Conservation (phyloP, 2,113 vertebrate species). For the Procavia capensis region DNA sequence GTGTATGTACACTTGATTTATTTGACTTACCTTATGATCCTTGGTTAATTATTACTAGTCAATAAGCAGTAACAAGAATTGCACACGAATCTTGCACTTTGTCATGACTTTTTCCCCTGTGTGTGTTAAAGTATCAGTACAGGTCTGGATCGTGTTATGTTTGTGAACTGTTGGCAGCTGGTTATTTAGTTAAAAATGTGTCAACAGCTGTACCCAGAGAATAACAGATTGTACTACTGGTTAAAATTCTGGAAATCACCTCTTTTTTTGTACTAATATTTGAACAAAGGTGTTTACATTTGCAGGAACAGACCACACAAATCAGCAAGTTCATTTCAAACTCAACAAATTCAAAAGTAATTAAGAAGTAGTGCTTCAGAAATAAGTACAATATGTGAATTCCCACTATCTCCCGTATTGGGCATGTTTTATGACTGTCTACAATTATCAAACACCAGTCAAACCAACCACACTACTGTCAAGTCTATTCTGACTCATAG, state of each 20-base stretch:
- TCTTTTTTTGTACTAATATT: not conserved
- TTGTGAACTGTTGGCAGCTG: slow-evolving; percentile 37
- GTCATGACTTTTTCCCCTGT: not conserved
- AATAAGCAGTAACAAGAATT: not conserved
- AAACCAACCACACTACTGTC: no score
- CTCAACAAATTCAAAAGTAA: not conserved
- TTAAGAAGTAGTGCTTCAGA: no score
- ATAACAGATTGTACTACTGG: slow-evolving; percentile 61
- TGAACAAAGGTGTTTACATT: slow-evolving; percentile 39
- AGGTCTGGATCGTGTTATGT: slow-evolving; percentile 29
- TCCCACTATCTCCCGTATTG: not conserved
- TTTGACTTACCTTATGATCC: not conserved
- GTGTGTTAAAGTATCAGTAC: not conserved
- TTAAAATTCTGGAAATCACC: slow-evolving; percentile 64
- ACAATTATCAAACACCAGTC: not conserved
- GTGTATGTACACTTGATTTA: not conserved
- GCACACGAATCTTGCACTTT: not conserved
- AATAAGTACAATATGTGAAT: not conserved
- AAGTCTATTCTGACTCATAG: no score
- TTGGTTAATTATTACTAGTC: not conserved
- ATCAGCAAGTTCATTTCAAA: slow-evolving; percentile 1
- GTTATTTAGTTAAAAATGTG: slow-evolving; percentile 58
- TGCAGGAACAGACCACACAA: not conserved
- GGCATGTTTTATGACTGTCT: not conserved
- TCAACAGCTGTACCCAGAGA: slow-evolving; percentile 47